phyloP scores from a whole-genome alignment of 2,888 invertebrate species.

The Drosophila incognita region DNA sequence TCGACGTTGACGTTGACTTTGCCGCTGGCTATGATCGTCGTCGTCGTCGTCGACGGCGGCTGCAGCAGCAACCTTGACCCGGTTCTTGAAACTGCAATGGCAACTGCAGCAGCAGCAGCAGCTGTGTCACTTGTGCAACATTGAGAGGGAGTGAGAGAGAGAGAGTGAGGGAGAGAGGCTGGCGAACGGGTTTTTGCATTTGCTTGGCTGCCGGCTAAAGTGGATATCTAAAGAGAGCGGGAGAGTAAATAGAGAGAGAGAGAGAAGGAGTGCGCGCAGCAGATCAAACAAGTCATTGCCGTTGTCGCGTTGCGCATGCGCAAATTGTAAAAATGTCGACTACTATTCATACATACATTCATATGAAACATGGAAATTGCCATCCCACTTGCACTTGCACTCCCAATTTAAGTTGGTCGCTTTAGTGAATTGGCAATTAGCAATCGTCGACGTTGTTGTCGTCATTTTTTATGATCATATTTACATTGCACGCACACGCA shows the following conservation, averaged over 20 bases:
- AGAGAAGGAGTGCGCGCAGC: not conserved
- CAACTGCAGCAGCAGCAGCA: conserved; percentile 55
- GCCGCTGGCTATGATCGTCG: conserved; percentile 66
- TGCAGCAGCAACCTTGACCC: conserved; percentile 83
- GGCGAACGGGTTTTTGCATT: conserved; percentile 65
- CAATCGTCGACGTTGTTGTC: conserved; percentile 24
- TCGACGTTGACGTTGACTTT: conserved; percentile 36
- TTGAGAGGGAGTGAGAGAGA: conserved; percentile 42
- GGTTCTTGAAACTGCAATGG: conserved; percentile 84
- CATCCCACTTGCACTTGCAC: conserved; percentile 36
- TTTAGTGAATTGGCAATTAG: conserved; percentile 65
- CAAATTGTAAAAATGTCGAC: conserved; percentile 47
- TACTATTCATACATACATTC: not conserved
- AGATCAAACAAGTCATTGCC: conserved; percentile 17
- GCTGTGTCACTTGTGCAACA: conserved; percentile 59
- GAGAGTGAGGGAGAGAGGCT: conserved; percentile 57
- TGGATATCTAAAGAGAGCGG: conserved; percentile 9
- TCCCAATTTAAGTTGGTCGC: conserved; percentile 42
- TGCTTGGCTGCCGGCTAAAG: conserved; percentile 50
- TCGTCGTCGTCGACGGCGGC: conserved; percentile 23
- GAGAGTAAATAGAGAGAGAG: not conserved
- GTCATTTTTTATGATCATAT: conserved; percentile 54
- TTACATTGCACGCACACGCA: conserved; percentile 69
- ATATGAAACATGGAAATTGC: conserved; percentile 6
- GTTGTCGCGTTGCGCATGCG: conserved; percentile 71